Evolutionary conservation across 2,113 vertebrate species (phyloP).

Genomic region (Ochotona curzoniae): DNA sequence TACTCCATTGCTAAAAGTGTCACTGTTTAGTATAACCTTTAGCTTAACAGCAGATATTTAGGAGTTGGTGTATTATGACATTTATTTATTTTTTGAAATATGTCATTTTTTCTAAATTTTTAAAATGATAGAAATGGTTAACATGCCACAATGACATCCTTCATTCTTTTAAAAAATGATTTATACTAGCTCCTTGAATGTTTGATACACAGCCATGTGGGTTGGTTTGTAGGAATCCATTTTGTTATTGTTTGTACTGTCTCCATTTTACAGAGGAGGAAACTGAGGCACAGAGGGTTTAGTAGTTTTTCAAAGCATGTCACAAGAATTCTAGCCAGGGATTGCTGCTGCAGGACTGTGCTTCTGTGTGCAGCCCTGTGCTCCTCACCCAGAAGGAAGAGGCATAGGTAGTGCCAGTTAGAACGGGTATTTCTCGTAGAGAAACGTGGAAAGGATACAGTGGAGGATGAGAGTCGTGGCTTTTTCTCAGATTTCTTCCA

Average conservation of each 20-base stretch:
- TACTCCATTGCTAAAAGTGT: constrained; percentile 15
- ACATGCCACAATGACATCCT: background rate
- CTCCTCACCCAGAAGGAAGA: background rate
- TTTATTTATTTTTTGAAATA: constrained; percentile 37
- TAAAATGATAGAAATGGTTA: constrained; percentile 41
- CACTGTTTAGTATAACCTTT: constrained; percentile 35
- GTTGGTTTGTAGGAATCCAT: background rate
- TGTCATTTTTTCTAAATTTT: constrained; percentile 28
- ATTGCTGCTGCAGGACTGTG: background rate
- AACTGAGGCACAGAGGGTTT: background rate
- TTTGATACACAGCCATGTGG: background rate
- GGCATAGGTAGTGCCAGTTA: background rate
- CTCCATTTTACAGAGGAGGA: constrained; percentile 8
- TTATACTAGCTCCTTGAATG: constrained; percentile 48
- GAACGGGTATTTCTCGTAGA: background rate
- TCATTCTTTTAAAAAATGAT: constrained; percentile 11
- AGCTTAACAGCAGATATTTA: constrained; percentile 36
- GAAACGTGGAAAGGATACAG: background rate
- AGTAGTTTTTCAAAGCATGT: constrained; percentile 16
- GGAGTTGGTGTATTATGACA: background rate
- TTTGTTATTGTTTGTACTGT: background rate
- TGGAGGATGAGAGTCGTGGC: background rate
- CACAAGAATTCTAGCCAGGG: background rate
- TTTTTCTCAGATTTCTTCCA: constrained; percentile 21
- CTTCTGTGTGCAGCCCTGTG: background rate